Evolutionary conservation across 2,888 invertebrate species (phyloP).

Genomic region (Pristionchus maxplancki): DNA sequence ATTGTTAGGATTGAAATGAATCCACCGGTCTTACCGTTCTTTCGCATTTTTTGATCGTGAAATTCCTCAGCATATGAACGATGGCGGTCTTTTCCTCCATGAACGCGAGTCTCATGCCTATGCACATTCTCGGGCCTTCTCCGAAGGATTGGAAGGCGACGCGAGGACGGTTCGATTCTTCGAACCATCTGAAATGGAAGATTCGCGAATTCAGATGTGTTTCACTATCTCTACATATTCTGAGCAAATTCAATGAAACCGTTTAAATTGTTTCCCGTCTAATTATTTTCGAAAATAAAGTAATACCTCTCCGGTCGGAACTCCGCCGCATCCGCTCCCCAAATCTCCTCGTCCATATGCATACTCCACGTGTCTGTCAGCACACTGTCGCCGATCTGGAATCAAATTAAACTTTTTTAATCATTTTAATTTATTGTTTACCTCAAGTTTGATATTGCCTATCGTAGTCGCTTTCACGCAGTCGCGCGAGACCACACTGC

Average conservation of each 20-base stretch:
- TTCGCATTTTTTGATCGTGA: conserved; percentile 14
- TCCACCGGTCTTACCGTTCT: conserved; percentile 3
- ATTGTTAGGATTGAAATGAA: too few relatives aligned
- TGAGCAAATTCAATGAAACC: too few relatives aligned
- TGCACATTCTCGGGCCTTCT: conserved; percentile 71
- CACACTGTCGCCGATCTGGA: not conserved
- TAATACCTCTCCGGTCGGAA: conserved; percentile 50
- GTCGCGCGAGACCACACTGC: conserved; percentile 13
- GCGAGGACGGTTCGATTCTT: conserved; percentile 34
- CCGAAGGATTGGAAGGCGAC: conserved; percentile 63
- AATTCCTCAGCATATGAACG: conserved; percentile 60
- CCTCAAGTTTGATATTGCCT: not conserved
- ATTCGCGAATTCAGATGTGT: not conserved
- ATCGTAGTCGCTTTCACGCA: not conserved
- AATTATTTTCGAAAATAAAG: too few relatives aligned
- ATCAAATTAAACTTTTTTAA: not conserved
- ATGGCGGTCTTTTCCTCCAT: conserved; percentile 71
- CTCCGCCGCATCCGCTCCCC: conserved; percentile 46
- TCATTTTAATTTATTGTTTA: not conserved
- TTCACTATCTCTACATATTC: not conserved
- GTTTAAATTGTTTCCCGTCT: too few relatives aligned
- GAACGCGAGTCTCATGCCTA: conserved; percentile 71
- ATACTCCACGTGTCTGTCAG: conserved; percentile 42
- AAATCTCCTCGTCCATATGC: conserved; percentile 47
- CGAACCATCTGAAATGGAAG: conserved; percentile 56